Percentiles rank a stretch among this genome's conserved stretches.
phyloP scores from a whole-genome alignment of 2,797 vertebrate genomes.

The Taeniopygia guttata region DNA sequence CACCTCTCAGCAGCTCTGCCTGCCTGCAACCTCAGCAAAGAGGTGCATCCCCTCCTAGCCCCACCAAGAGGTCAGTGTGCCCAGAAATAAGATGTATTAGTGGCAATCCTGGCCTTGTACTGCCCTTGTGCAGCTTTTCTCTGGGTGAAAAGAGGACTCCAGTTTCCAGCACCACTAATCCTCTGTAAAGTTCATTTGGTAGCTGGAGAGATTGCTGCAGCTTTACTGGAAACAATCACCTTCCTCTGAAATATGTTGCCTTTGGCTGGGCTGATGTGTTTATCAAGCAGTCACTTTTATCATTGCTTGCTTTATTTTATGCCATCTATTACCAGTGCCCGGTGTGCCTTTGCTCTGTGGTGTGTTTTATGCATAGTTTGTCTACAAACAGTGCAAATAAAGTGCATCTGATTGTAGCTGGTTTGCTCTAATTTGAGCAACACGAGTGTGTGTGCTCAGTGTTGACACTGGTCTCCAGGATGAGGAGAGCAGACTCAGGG shows the following conservation, averaged over 20 bases:
- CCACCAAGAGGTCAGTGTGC: neutral
- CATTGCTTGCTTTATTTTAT: neutral
- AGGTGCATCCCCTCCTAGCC: neutral
- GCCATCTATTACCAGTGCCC: neutral
- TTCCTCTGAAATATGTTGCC: neutral
- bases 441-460: accelerated
- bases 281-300: neutral
- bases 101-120: neutral
- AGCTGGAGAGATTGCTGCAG: neutral
- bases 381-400: neutral
- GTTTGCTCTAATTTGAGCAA: neutral
- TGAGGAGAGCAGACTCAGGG: neutral
- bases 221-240: neutral
- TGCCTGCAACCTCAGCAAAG: neutral
- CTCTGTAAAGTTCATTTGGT: neutral
- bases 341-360: neutral
- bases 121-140: neutral
- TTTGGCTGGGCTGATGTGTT: neutral
- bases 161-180: neutral
- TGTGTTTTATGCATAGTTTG: neutral
- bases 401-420: neutral
- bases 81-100: neutral
- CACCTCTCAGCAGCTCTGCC: neutral
- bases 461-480: neutral
- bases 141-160: neutral